Base-by-base conservation (phyloP, 1,140 invertebrate species). In the Aphidius ervi region DNA sequence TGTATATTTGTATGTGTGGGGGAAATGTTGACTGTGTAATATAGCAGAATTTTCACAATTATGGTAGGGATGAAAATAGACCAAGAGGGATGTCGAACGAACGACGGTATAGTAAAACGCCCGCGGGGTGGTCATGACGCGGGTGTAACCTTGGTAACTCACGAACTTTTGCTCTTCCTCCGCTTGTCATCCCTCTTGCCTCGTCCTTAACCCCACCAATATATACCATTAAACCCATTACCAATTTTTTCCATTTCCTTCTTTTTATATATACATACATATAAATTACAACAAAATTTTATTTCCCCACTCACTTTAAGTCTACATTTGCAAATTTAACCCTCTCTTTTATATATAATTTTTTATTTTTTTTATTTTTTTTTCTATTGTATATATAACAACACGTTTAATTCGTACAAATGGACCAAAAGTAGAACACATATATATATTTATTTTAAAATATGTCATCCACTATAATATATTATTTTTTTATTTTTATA, bases 131-230 rank as follows among this genome's bases (percentile, higher is more conserved):
- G 71, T 71, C 69, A 69, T 75, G 68, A 73, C 72, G 73, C 65
- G 65, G 65, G 61, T 71, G 74, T 76, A 76, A 75, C 74, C 74
- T 73, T 76, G 74, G 74, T 66, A 76, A 76, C 74, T 70, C 64
- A 59, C 60, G 43, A 43, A 16, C 59, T 31, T 7, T 43, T 8
- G 63, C 64, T 63, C 61, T 64, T 65, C 62, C 50, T 59, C 55
- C 59, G 55, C 59, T 59, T 60, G 37, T 39, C 56, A 20, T 40
- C 60, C 58, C 31, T 58, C 61, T 54, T 50, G 6, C 57, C 4
- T 9, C 10, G 16, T 42, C 20, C 55, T 39, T 45, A 31, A 37
- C 37, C 8, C 46, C 46, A 58, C 46, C 49, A 7, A 20, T 58
- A 8, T 42, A 9, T 42, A 42, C 57, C 40, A 10, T 31, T 39